phyloP scores from a whole-genome alignment of 2,113 vertebrate species.

The Bambusicola thoracicus region DNA sequence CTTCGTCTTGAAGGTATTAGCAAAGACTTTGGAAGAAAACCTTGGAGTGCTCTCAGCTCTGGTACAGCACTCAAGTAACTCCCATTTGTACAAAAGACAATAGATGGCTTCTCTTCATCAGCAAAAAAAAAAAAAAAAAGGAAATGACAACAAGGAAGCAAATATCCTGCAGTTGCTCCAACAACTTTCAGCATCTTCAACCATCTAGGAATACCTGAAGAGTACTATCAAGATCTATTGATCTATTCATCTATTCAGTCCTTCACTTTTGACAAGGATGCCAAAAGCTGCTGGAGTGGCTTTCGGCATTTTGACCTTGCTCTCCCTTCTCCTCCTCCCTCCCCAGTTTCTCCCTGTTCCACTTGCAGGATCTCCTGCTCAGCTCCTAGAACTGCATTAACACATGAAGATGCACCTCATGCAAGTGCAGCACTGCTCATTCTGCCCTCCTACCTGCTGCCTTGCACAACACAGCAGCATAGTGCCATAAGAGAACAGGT shows the following conservation, averaged over 20 bases:
- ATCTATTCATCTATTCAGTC: neutral
- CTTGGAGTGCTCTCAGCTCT: neutral
- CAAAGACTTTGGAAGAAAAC: neutral
- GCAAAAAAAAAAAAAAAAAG: slow-evolving; percentile 14
- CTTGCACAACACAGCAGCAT: neutral
- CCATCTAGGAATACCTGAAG: neutral
- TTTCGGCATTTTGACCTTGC: neutral
- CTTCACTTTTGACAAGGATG: neutral
- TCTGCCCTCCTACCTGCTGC: neutral
- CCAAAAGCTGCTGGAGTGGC: neutral
- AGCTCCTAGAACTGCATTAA: neutral
- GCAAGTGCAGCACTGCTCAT: neutral
- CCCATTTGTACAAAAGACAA: neutral
- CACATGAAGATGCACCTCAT: neutral
- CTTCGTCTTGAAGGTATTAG: neutral
- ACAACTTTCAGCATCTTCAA: neutral
- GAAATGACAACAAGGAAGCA: slow-evolving; percentile 2
- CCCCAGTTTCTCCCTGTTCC: neutral
- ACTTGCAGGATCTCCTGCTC: neutral
- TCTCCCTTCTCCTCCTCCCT: neutral
- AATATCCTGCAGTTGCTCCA: neutral
- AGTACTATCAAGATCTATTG: neutral
- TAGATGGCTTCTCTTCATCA: neutral
- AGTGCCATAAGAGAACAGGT: neutral
- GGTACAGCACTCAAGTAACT: neutral